Base-by-base conservation (phyloP, 2,888 invertebrate genomes). In the Pseudococcus viburni region DNA sequence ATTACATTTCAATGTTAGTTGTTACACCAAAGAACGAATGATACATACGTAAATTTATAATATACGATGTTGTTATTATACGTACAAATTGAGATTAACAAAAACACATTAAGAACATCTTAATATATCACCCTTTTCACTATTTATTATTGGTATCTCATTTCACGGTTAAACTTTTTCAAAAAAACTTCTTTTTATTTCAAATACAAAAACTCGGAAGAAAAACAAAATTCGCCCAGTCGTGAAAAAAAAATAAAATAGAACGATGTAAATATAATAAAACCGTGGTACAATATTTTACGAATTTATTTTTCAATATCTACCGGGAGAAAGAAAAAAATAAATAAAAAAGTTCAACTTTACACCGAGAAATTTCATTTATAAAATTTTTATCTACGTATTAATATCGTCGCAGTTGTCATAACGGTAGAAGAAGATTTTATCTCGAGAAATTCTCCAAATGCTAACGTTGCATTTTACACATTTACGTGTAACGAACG, bases 311-410 rank as follows among this genome's bases (percentile, higher is more conserved):
- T 59, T 80, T 80, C 80, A 80, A 80, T n/a, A 42, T 80, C 42
- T 3, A 42, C 6, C n/a, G 42, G n/a, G n/a, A 39, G 12, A 42
- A 9, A 7, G 9, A 19, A 59, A 9, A 59, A 59, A 59, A 59
- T 11, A 33, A 26, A 73, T 73, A 80, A 80, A 80, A 42, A 80
- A 80, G 80, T 80, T 33, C 8, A 80, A 80, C 80, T 80, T 80
- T 80, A n/a, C 33, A n/a, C 12, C 19, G 80, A 46, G 15, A 42
- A 80, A 42, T 80, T 33, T 42, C 80, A 33, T 46, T 42, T 33
- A 42, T 80, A 80, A 80, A 80, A 80, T 7, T 42, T 39, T 80
- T 80, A 80, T 80, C 80, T 80, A 59, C 59, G 59, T 19, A 26
- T 80, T 80, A 80, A 80, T 80, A n/a, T 80, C 33, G 19, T 42